Base-by-base conservation (phyloP, 1,140 invertebrate genomes). In the Stegodyphus dumicola region DNA sequence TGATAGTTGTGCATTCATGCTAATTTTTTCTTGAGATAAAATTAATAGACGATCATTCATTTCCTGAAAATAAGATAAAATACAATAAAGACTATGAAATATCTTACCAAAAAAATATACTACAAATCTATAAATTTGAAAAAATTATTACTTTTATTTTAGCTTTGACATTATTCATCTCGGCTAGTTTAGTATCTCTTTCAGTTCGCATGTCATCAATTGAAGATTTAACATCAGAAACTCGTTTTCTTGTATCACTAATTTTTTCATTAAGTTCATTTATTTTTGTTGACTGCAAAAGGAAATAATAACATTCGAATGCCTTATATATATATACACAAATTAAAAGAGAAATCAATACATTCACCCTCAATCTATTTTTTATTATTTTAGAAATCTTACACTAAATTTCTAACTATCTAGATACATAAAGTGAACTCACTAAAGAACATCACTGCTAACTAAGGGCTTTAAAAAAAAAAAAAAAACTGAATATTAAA, bases 201-300 rank as follows among this genome's bases (percentile, higher is more conserved):
- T 96, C 96, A 0, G 93, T 88, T 64, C 98, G 92, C 98, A 99
- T 99, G 6, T 95, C 95, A 91, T 99, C 98, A 87, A 99, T 99
- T 48, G 96, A 96, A 3, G 95, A 93, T 91, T 99, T 99, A 0
- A 98, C 95, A 64, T 95, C 95, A 0, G 97, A 95, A 0, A 99
- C 98, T 18, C 94, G 95, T 52, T 95, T 93, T 5, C 96, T 93
- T 0, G 96, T 97, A 89, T 97, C 96, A 87, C 94, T 94, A 86
- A 98, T 97, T 89, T 96, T 96, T 88, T 94, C 93, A 48, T 95
- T 96, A 71, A 98, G 89, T 90, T 98, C 96, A 87, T 94, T 94
- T 2, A 97, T 95, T 91, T 95, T 96, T 53, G 95, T 95, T 88
- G 95, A 95, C 92, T 87, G 66, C 5, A 70, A 77, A 78, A 49